A percentile compares a stretch with the other conserved stretches of the same genome.
These are phyloP conservation scores for Actinopyga echinites DNA, from an alignment of 53 echinoderm and acorn worm genomes.

Conservation along the genomic window DNA sequence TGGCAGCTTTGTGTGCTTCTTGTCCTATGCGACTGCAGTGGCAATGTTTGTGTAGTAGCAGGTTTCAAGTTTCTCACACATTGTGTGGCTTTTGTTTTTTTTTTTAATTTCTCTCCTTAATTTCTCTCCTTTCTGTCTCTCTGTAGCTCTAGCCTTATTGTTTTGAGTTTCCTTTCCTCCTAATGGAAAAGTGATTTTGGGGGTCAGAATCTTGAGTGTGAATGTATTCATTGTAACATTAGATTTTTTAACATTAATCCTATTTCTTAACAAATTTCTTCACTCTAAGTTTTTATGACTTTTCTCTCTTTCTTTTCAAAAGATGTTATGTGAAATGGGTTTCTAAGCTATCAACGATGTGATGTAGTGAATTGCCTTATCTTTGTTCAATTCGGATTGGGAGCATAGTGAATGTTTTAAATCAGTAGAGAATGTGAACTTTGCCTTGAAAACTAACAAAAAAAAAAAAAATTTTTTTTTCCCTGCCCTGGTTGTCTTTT, in stretches of 20 bases:
- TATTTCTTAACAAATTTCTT: conserved; percentile 18
- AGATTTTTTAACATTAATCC: conserved; percentile 29
- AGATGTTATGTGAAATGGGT: conserved; percentile 38
- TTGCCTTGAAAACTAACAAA: conserved; percentile 18
- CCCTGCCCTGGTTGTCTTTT: background rate
- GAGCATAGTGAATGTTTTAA: background rate
- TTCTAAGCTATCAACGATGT: conserved; percentile 34
- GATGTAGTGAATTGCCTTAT: conserved; percentile 40
- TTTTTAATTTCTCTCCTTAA: background rate
- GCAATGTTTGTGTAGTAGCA: conserved; percentile 6
- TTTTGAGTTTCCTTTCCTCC: too few relatives aligned
- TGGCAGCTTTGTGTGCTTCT: background rate
- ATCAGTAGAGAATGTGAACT: background rate
- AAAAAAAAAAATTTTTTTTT: background rate
- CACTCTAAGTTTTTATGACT: conserved; percentile 21
- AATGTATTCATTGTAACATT: conserved; percentile 38
- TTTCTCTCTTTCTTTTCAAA: conserved; percentile 11
- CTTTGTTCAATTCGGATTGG: conserved; percentile 23
- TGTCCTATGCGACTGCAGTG: conserved; percentile 18
- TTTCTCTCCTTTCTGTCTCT: background rate
- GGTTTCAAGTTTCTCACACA: background rate
- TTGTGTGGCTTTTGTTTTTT: background rate
- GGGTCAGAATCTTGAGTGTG: conserved; percentile 4
- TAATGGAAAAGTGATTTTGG: too few relatives aligned
- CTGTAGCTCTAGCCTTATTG: too few relatives aligned